A percentile compares a stretch with the other conserved stretches of the same genome.
Evolutionary conservation across 2,888 invertebrate genomes (phyloP).

Genomic region (Ornithoptera priamus): DNA sequence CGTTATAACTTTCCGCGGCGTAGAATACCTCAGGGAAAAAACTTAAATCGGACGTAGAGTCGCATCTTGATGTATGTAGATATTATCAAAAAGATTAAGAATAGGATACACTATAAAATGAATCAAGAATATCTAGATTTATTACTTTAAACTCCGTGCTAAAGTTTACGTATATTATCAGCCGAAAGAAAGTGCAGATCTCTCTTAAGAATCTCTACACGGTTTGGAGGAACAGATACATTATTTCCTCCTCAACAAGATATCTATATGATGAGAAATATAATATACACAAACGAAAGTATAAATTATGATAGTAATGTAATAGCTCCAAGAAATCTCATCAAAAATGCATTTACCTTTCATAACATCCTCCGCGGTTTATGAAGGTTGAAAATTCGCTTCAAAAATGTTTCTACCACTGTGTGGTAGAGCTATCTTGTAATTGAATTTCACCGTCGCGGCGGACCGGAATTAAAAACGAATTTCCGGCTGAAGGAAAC

Average conservation of each 20-base stretch:
- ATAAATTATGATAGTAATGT: not conserved
- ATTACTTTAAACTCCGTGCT: no score
- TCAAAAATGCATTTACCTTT: conserved; percentile 1
- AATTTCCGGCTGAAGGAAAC: no score
- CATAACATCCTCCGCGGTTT: not conserved
- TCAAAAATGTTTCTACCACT: not conserved
- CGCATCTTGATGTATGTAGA: conserved; percentile 4
- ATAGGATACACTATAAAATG: no score
- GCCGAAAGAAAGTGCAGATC: no score
- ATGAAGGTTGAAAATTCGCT: not conserved
- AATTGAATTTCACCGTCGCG: no score
- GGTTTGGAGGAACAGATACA: no score
- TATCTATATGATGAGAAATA: no score
- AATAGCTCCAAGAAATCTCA: not conserved
- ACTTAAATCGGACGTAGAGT: conserved; percentile 4
- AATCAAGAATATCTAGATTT: no score
- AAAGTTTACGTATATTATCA: no score
- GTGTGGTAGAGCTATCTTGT: not conserved
- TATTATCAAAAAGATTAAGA: not conserved
- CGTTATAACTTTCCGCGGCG: conserved; percentile 6
- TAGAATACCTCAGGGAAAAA: conserved; percentile 25
- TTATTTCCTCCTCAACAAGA: no score
- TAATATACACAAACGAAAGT: not conserved
- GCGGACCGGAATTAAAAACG: no score
- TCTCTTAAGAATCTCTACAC: no score